Percentiles rank a stretch among this genome's conserved stretches.
phyloP scores from a whole-genome alignment of 2,888 invertebrate species.

The Drosophila percnosoma region DNA sequence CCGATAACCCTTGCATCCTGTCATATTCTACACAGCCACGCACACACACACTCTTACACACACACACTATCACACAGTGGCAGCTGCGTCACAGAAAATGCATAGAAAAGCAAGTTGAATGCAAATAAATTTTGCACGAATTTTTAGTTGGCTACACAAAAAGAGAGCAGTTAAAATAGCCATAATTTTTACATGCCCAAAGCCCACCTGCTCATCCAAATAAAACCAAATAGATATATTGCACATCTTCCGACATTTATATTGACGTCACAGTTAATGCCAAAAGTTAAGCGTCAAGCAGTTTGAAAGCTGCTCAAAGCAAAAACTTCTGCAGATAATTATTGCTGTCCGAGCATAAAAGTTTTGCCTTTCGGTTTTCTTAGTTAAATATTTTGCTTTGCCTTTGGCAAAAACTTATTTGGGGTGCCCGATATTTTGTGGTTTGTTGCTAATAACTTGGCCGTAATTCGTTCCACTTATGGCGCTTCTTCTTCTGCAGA shows the following conservation, averaged over 20 bases:
- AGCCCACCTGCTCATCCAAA: constrained; percentile 9
- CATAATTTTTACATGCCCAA: constrained; percentile 6
- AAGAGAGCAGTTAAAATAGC: not conserved
- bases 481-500: constrained; percentile 22
- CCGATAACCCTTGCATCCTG: constrained; percentile 6
- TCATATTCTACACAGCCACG: constrained; percentile 3
- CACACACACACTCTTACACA: not conserved
- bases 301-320: constrained; percentile 25
- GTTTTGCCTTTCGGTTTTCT: constrained; percentile 32
- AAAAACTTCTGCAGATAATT: constrained; percentile 46
- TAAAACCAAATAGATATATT: constrained; percentile 8
- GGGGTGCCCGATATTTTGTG: not conserved
- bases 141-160: constrained; percentile 35
- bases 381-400: constrained; percentile 41
- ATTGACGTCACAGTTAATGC: constrained; percentile 27
- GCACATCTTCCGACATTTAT: not conserved
- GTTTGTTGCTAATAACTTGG: constrained; percentile 27
- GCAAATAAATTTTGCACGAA: constrained; percentile 27
- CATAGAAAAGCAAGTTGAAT: constrained; percentile 16
- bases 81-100: constrained; percentile 2
- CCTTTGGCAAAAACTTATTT: constrained; percentile 25
- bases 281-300: constrained; percentile 35
- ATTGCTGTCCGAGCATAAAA: constrained; percentile 56
- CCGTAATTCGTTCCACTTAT: constrained; percentile 40
- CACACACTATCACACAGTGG: not conserved